phyloP scores from a whole-genome alignment of 2,797 vertebrate species.

The Petrocephalus schoutedeni region DNA sequence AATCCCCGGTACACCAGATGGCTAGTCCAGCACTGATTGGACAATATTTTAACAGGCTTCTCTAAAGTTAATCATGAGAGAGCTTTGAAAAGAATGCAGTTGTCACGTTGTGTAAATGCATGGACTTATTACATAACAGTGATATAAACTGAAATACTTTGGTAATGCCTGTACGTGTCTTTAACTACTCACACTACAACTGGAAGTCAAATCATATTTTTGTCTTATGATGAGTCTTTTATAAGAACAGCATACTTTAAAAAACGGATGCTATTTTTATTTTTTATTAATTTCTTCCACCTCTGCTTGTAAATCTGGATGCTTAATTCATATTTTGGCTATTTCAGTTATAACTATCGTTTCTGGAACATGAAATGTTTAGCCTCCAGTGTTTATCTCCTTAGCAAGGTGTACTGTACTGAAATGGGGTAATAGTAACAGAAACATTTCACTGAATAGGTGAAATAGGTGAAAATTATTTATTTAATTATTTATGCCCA shows the following conservation, averaged over 20 bases:
- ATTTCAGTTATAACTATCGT: neutral
- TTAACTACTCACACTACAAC: neutral
- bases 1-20: neutral
- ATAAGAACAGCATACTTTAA: neutral
- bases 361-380: neutral
- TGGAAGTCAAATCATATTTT: neutral
- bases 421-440: neutral
- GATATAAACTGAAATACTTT: conserved; percentile 11
- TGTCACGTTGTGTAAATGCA: neutral
- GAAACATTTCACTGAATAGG: neutral
- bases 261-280: neutral
- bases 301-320: neutral
- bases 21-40: neutral
- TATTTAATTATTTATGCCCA: neutral
- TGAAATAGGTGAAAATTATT: neutral
- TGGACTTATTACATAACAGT: neutral
- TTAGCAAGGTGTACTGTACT: neutral
- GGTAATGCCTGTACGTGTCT: neutral
- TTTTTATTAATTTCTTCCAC: neutral
- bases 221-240: neutral
- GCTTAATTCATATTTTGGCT: neutral
- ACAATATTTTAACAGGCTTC: neutral
- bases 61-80: neutral
- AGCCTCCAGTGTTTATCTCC: neutral
- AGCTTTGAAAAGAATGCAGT: neutral